Evolutionary conservation across 2,888 invertebrate species (phyloP).

Genomic region (Elegia similella): DNA sequence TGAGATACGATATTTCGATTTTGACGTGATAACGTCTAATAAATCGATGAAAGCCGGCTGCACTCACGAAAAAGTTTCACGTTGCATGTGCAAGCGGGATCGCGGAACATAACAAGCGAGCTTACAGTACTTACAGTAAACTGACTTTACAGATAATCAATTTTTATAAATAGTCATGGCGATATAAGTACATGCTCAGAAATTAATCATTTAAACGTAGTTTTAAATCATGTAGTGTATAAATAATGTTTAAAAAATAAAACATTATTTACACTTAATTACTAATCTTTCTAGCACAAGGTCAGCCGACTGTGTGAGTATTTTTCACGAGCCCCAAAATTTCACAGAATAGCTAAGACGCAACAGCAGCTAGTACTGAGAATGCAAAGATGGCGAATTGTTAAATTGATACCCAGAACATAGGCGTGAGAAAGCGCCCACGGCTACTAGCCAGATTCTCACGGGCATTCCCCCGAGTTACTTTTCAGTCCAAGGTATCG

Average conservation of each 20-base stretch:
- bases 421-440: constrained; percentile 61
- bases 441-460: constrained; percentile 39
- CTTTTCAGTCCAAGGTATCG: constrained; percentile 23
- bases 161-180: background rate
- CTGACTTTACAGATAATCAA: too few species aligned
- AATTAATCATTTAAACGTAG: background rate
- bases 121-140: too few species aligned
- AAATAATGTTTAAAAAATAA: background rate
- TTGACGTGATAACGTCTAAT: too few species aligned
- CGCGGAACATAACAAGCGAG: too few species aligned
- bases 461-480: constrained; percentile 45
- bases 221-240: background rate
- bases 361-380: constrained; percentile 32
- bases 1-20: too few species aligned
- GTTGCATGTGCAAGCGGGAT: too few species aligned
- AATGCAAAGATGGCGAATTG: constrained; percentile 45
- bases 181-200: background rate
- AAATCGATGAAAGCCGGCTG: too few species aligned
- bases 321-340: background rate
- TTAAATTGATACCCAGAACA: constrained; percentile 51
- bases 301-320: constrained; percentile 15
- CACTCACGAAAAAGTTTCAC: too few species aligned
- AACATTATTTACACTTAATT: too few species aligned
- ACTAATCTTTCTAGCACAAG: constrained; percentile 23
- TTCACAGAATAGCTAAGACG: background rate